phyloP scores from a whole-genome alignment of 2,797 vertebrate species.

The Anguilla marmorata region DNA sequence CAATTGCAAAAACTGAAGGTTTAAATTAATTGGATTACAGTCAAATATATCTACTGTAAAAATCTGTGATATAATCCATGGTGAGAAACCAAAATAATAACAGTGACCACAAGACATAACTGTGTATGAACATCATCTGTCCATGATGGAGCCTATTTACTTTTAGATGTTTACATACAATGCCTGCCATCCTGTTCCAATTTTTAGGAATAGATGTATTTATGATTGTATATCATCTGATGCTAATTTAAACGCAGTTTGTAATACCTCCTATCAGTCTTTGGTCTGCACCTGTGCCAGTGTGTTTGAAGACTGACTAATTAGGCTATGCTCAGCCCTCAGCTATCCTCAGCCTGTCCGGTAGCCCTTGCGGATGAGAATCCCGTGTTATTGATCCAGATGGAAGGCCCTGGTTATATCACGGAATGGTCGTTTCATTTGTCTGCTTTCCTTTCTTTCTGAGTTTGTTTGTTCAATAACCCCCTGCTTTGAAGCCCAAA shows the following conservation, averaged over 20 bases:
- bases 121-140: neutral
- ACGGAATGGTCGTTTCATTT: neutral
- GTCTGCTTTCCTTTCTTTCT: neutral
- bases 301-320: neutral
- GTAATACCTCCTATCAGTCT: constrained; percentile 30
- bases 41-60: neutral
- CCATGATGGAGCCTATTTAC: neutral
- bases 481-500: neutral
- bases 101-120: neutral
- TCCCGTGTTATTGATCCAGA: neutral
- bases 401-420: neutral
- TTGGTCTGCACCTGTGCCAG: neutral
- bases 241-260: constrained; percentile 18
- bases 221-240: neutral
- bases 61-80: neutral
- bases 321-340: neutral
- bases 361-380: neutral
- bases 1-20: neutral
- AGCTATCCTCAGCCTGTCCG: neutral
- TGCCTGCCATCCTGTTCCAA: neutral
- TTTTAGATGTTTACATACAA: neutral
- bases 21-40: neutral
- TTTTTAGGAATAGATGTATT: constrained; percentile 28
- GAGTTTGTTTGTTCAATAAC: neutral
- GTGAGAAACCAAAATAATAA: neutral